Percentiles rank a stretch among this genome's conserved stretches.
These are phyloP conservation scores for Sinocyclocheilus grahami DNA, from an alignment of 2,113 vertebrate species.

Conservation along the genomic window DNA sequence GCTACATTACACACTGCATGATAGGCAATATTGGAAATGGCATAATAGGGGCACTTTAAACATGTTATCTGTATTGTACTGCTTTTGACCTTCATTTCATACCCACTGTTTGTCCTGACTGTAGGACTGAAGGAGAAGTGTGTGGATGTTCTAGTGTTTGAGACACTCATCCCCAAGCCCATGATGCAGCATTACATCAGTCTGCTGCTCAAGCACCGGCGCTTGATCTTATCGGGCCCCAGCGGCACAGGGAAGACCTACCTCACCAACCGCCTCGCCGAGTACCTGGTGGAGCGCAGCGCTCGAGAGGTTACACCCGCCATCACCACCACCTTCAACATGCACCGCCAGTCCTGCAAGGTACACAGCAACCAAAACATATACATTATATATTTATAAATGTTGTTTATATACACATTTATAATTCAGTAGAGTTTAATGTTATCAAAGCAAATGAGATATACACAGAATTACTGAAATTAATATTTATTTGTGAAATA, in stretches of 20 bases:
- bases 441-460: neutral
- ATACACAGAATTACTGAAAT: neutral
- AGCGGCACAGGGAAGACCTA: constrained; percentile 95
- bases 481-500: neutral
- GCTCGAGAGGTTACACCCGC: constrained; percentile 86
- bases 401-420: neutral
- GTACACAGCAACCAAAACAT: constrained; percentile 65
- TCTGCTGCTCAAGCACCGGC: constrained; percentile 92
- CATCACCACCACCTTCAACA: constrained; percentile 93
- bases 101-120: neutral
- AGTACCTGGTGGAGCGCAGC: constrained; percentile 95
- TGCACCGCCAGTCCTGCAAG: constrained; percentile 99
- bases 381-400: neutral
- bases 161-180: constrained; percentile 95
- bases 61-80: neutral
- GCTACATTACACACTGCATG: too few species aligned
- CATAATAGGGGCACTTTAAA: neutral
- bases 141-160: constrained; percentile 94
- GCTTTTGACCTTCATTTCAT: too few species aligned
- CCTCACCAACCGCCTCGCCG: constrained; percentile 89
- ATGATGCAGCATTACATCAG: constrained; percentile 99
- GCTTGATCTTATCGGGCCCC: constrained; percentile 91
- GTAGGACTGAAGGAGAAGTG: constrained; percentile 96
- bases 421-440: neutral
- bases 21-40: too few species aligned